Percentiles rank a stretch among this genome's conserved stretches.
Evolutionary conservation across 2,888 invertebrate species (phyloP).

Genomic region (Pseudococcus viburni): DNA sequence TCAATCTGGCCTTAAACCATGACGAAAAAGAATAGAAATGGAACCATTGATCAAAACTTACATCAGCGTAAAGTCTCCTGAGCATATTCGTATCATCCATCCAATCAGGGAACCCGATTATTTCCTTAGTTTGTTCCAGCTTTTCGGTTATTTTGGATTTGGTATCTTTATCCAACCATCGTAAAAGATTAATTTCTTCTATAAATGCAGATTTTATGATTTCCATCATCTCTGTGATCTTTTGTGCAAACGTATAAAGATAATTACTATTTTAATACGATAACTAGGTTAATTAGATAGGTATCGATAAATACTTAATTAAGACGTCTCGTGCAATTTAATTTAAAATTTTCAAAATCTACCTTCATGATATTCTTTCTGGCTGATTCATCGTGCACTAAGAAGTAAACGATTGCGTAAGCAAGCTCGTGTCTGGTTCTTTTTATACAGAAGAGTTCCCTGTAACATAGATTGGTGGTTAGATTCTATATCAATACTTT

Average conservation of each 20-base stretch:
- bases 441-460: constrained; percentile 23
- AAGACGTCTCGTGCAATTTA: neutral
- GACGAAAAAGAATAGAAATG: neutral
- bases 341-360: neutral
- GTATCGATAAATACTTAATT: neutral
- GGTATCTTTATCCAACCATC: constrained; percentile 87
- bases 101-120: constrained; percentile 88
- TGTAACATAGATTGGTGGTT: neutral
- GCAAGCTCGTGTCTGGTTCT: constrained; percentile 29
- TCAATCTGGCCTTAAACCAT: no score
- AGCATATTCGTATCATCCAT: constrained; percentile 78
- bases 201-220: constrained; percentile 83
- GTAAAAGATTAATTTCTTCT: constrained; percentile 77
- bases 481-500: neutral
- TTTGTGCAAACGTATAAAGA: constrained; percentile 59
- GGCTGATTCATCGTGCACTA: neutral
- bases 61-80: constrained; percentile 77
- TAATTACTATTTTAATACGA: neutral
- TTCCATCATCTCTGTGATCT: constrained; percentile 83
- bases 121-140: constrained; percentile 80
- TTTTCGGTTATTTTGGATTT: constrained; percentile 79
- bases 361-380: constrained; percentile 8
- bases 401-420: constrained; percentile 17
- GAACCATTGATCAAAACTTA: neutral
- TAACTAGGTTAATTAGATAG: neutral